A percentile compares a stretch with the other conserved stretches of the same genome.
Conservation (phyloP, 2,797 vertebrate species). For the Hippoglossus hippoglossus region DNA sequence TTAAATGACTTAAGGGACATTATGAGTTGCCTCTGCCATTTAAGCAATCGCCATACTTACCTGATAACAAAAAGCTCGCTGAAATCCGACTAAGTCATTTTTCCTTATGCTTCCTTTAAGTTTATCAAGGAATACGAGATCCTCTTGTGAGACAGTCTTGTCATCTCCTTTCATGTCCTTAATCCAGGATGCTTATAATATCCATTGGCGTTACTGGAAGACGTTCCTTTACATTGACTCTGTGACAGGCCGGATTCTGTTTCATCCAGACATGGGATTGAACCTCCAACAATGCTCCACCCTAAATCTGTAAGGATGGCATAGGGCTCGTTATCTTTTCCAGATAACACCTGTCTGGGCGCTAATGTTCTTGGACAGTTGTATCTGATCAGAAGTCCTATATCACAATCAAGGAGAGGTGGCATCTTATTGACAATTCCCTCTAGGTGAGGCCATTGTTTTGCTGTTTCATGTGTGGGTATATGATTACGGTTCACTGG, state of each 20-base stretch:
- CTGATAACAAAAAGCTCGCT: too few species aligned
- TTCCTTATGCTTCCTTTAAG: too few species aligned
- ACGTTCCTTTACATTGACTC: background rate
- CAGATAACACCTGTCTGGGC: background rate
- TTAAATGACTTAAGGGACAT: too few species aligned
- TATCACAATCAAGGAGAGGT: background rate
- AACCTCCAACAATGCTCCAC: background rate
- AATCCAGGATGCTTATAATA: too few species aligned
- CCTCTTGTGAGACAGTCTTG: too few species aligned
- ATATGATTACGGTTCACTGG: background rate
- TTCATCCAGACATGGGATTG: background rate
- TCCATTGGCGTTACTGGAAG: background rate
- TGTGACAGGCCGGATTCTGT: background rate
- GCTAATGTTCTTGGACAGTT: background rate
- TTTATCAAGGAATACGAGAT: too few species aligned
- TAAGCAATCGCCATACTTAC: too few species aligned
- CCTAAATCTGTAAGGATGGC: constrained; percentile 3
- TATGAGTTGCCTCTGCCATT: too few species aligned
- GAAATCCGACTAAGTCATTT: too few species aligned
- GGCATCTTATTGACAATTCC: background rate
- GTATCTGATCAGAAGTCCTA: constrained; percentile 3
- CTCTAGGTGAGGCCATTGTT: background rate
- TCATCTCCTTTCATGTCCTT: too few species aligned
- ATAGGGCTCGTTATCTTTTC: background rate
- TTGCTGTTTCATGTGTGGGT: background rate